Evolutionary conservation across 2,113 vertebrate genomes (phyloP).

Genomic region (Ploceus nigricollis): DNA sequence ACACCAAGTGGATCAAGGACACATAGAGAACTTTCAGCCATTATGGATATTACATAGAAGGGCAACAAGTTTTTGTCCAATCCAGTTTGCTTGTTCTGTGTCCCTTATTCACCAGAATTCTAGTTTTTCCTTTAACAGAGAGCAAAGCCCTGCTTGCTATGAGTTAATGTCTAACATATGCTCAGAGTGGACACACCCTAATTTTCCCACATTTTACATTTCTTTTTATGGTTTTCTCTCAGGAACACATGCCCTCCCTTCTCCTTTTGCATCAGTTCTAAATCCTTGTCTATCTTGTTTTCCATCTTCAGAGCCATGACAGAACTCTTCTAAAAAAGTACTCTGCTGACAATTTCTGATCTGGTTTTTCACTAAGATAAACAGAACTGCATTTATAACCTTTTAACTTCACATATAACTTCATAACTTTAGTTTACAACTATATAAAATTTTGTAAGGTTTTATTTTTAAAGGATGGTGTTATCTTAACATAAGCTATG

Average conservation of each 20-base stretch:
- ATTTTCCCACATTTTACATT: not conserved
- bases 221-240: not conserved
- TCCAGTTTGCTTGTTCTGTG: not conserved
- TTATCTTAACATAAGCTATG: not conserved
- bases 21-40: not conserved
- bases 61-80: not conserved
- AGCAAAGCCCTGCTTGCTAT: not conserved
- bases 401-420: constrained; percentile 7
- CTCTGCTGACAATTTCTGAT: not conserved
- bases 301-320: not conserved
- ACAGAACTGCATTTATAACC: constrained; percentile 20
- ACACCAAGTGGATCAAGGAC: not conserved
- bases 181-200: not conserved
- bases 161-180: not conserved
- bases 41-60: not conserved
- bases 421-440: not conserved
- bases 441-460: not conserved
- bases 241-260: not conserved
- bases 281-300: constrained; percentile 9
- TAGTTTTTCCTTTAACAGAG: not conserved
- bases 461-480: not conserved
- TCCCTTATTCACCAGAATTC: not conserved
- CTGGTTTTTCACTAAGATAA: constrained; percentile 27
- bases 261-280: not conserved
- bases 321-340: constrained; percentile 1